Conservation (phyloP, 2,888 invertebrate species). For the Gortyna flavago region DNA sequence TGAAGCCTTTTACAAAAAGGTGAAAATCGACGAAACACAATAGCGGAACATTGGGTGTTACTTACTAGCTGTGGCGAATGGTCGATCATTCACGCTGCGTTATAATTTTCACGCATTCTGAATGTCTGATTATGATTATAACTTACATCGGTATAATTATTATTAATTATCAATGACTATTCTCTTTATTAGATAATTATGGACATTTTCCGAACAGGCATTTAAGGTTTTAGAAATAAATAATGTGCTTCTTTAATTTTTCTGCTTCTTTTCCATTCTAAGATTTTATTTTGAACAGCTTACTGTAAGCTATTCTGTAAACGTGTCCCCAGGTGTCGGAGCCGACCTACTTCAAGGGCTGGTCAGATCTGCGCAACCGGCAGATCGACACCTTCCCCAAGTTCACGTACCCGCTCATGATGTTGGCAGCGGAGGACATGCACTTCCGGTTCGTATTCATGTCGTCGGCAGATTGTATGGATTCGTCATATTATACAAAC, state of each 20-base stretch:
- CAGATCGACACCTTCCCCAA: conserved; percentile 84
- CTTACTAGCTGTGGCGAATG: neutral
- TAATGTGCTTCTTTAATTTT: neutral
- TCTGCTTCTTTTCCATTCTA: neutral
- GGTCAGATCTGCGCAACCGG: conserved; percentile 78
- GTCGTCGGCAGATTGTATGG: neutral
- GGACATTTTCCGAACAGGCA: neutral
- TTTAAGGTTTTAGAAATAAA: neutral
- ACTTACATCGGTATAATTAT: neutral
- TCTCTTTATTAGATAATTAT: neutral
- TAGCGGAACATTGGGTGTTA: neutral
- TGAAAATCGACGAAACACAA: neutral
- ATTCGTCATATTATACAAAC: too few species aligned
- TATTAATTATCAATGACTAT: neutral
- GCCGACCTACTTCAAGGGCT: conserved; percentile 80
- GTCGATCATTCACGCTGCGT: neutral
- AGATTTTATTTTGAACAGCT: neutral
- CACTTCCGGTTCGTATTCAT: conserved; percentile 73
- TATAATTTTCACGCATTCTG: neutral
- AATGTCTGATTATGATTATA: neutral
- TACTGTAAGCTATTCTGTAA: neutral
- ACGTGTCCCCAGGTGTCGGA: conserved; percentile 72
- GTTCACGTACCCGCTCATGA: conserved; percentile 81
- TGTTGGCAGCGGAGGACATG: conserved; percentile 79
- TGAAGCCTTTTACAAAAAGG: neutral